These are phyloP conservation scores for Notarius lentiginosus DNA, from an alignment of 2,113 vertebrate species.

Conservation along the genomic window DNA sequence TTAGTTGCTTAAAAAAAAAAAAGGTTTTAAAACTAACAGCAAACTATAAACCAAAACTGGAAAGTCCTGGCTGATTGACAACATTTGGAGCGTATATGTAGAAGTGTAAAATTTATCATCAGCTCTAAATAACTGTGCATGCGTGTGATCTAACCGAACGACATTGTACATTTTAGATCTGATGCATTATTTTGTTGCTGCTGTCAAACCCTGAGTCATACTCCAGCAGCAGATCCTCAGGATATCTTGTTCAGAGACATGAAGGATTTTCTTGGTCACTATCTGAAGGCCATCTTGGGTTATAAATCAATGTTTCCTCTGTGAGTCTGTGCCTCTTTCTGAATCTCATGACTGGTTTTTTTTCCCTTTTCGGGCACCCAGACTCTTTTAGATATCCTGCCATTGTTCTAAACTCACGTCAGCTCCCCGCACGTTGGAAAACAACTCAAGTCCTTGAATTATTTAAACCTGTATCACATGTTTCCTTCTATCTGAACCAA, in stretches of 20 bases:
- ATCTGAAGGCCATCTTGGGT: constrained; percentile 46
- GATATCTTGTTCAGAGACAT: constrained; percentile 8
- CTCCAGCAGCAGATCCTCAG: neutral
- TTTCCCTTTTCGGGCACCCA: constrained; percentile 49
- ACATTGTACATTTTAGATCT: neutral
- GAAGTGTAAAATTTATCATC: neutral
- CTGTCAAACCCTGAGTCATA: neutral
- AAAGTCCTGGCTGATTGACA: neutral
- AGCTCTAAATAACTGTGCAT: neutral
- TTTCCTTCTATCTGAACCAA: constrained; percentile 62
- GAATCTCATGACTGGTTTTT: constrained; percentile 54
- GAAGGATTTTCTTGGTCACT: constrained; percentile 46
- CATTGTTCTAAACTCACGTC: constrained; percentile 62
- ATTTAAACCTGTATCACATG: constrained; percentile 66
- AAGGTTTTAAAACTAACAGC: neutral
- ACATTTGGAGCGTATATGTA: neutral
- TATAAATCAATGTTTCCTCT: constrained; percentile 24
- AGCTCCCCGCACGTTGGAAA: constrained; percentile 29
- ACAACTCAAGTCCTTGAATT: constrained; percentile 59
- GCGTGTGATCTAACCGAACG: neutral
- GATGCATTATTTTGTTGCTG: neutral
- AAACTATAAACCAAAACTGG: neutral
- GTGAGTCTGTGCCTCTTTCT: constrained; percentile 28
- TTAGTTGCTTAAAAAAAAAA: too few species aligned
- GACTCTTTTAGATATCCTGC: constrained; percentile 63